Evolutionary conservation across 2,888 invertebrate genomes (phyloP).

Genomic region (Melieria omissa): DNA sequence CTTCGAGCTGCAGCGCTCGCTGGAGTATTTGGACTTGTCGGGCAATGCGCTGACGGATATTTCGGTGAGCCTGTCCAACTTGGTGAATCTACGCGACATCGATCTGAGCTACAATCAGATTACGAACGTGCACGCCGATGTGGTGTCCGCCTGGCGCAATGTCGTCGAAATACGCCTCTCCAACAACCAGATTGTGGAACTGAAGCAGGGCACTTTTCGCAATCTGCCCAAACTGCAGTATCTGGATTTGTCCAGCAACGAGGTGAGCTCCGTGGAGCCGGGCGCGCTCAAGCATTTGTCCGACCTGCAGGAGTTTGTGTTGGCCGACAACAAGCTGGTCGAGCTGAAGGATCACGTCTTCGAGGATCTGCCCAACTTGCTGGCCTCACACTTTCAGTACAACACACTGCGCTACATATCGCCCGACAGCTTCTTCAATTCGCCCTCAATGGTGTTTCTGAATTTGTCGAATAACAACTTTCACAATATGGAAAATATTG

Average conservation of each 20-base stretch:
- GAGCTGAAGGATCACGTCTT: constrained; percentile 82
- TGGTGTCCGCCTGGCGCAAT: constrained; percentile 76
- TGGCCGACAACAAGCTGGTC: constrained; percentile 79
- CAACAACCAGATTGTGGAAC: constrained; percentile 77
- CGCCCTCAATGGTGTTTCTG: constrained; percentile 81
- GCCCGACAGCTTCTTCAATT: constrained; percentile 79
- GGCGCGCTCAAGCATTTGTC: constrained; percentile 78
- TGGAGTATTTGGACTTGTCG: constrained; percentile 81
- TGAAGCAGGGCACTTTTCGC: constrained; percentile 78
- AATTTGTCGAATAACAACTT: constrained; percentile 87
- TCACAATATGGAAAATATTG: constrained; percentile 78
- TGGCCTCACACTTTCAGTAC: constrained; percentile 80
- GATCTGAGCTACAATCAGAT: constrained; percentile 85
- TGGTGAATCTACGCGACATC: constrained; percentile 76
- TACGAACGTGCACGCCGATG: constrained; percentile 75
- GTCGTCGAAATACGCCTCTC: constrained; percentile 79
- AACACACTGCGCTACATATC: constrained; percentile 81
- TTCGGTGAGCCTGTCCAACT: constrained; percentile 76
- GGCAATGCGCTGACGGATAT: constrained; percentile 80
- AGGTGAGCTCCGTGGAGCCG: constrained; percentile 78
- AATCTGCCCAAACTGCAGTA: constrained; percentile 77
- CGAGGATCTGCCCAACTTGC: constrained; percentile 75
- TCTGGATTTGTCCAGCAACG: constrained; percentile 84
- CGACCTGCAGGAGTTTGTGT: constrained; percentile 74
- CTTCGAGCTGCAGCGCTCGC: constrained; percentile 73